These are phyloP conservation scores for Tachysurus fulvidraco DNA, from an alignment of 2,113 vertebrate species.

Conservation along the genomic window DNA sequence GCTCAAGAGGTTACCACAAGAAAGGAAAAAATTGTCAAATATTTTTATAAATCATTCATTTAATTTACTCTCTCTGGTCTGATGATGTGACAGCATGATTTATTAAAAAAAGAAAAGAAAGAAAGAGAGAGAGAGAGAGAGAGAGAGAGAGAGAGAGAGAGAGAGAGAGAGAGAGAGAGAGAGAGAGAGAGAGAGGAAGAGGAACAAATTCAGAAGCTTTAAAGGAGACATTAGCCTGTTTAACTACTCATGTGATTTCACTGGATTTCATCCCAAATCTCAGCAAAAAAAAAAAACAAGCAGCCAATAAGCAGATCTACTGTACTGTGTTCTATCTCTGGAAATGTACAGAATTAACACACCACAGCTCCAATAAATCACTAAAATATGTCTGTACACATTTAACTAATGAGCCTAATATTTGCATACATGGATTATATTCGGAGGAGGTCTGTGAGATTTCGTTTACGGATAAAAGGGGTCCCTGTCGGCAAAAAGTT, in stretches of 20 bases:
- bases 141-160: too few species aligned
- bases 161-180: rapidly evolving
- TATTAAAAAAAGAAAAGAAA: not conserved
- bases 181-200: too few species aligned
- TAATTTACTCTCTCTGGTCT: not conserved
- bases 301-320: not conserved
- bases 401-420: not conserved
- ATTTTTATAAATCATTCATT: not conserved
- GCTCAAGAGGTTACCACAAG: not conserved
- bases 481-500: constrained; percentile 9
- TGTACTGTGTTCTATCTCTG: not conserved
- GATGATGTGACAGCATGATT: not conserved
- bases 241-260: not conserved
- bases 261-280: not conserved
- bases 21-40: not conserved
- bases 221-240: not conserved
- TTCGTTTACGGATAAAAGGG: not conserved
- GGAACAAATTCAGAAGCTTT: not conserved
- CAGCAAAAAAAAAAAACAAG: not conserved
- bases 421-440: not conserved
- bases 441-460: not conserved
- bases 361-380: not conserved
- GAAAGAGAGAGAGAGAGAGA: not conserved
- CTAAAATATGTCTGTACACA: not conserved
- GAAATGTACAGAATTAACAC: not conserved